These are phyloP conservation scores for Cheilosia impressa DNA, from an alignment of 2,888 invertebrate genomes.

Conservation along the genomic window DNA sequence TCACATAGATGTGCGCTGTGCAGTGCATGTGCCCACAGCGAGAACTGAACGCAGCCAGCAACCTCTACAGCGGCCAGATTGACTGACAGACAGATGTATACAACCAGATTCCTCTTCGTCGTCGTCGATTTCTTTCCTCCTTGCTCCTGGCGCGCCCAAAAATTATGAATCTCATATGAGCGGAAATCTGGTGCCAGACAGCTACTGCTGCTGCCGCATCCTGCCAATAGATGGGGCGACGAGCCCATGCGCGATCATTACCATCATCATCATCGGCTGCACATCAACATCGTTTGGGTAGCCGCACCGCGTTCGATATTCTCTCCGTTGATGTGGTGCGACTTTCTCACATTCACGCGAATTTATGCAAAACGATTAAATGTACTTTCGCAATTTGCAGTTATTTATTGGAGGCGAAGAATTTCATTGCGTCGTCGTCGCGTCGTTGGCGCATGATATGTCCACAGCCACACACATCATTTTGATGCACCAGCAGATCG, in stretches of 20 bases:
- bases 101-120: conserved; percentile 60
- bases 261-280: conserved; percentile 1
- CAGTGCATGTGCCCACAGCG: neutral
- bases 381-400: conserved; percentile 68
- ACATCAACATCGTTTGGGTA: conserved; percentile 9
- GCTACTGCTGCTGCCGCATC: conserved; percentile 39
- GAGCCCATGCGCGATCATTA: conserved; percentile 21
- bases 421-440: conserved; percentile 33
- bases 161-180: conserved; percentile 57
- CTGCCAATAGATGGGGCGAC: conserved; percentile 67
- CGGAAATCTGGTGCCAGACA: conserved; percentile 73
- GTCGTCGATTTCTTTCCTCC: neutral
- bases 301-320: conserved; percentile 14
- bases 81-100: conserved; percentile 75
- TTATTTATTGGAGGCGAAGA: conserved; percentile 66
- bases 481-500: conserved; percentile 58
- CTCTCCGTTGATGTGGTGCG: conserved; percentile 10
- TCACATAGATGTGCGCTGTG: conserved; percentile 5
- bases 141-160: conserved; percentile 30
- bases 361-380: conserved; percentile 72
- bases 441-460: conserved; percentile 24
- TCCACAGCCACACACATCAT: conserved; percentile 52
- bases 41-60: conserved; percentile 1
- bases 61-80: conserved; percentile 50
- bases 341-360: conserved; percentile 49